phyloP scores from a whole-genome alignment of 2,113 vertebrate genomes.

The Pseudorhombus dupliciocellatus region DNA sequence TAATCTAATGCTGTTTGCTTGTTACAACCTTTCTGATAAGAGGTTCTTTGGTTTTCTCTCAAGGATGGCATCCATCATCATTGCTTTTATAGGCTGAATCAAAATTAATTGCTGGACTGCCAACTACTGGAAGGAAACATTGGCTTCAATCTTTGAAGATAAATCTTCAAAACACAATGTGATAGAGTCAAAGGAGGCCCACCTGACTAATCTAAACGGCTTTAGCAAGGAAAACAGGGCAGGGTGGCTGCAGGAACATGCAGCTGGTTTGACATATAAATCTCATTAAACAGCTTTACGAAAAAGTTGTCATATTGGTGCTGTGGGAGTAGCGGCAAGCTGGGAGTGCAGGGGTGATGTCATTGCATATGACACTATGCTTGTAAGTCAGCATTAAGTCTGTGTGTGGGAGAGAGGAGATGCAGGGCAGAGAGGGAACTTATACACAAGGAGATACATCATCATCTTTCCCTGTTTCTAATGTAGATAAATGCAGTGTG shows the following conservation, averaged over 20 bases:
- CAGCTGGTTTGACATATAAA: slow-evolving; percentile 59
- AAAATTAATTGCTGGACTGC: background rate
- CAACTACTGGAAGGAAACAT: slow-evolving; percentile 7
- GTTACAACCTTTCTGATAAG: background rate
- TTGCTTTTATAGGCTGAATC: background rate
- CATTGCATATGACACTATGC: slow-evolving; percentile 62
- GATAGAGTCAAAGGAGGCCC: slow-evolving; percentile 26
- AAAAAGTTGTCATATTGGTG: slow-evolving; percentile 56
- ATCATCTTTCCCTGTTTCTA: slow-evolving; percentile 64
- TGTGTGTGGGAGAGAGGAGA: slow-evolving; percentile 50
- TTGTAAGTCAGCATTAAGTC: slow-evolving; percentile 53
- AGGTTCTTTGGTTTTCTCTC: background rate
- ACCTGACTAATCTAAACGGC: slow-evolving; percentile 20
- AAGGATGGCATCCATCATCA: background rate
- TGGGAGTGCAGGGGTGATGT: slow-evolving; percentile 65
- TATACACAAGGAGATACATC: slow-evolving; percentile 47
- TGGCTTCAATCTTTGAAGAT: background rate
- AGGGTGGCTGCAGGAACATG: slow-evolving; percentile 25
- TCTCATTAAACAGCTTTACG: slow-evolving; percentile 67
- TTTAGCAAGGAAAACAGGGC: slow-evolving; percentile 16
- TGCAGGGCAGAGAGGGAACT: slow-evolving; percentile 13
- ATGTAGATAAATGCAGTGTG: slow-evolving; percentile 67
- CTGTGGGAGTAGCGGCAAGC: slow-evolving; percentile 57
- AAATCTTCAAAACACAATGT: slow-evolving; percentile 7
- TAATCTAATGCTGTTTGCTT: background rate